Percentiles rank a stretch among this genome's conserved stretches.
Conservation (phyloP, 2,888 invertebrate genomes). For the Beris chalybata region DNA sequence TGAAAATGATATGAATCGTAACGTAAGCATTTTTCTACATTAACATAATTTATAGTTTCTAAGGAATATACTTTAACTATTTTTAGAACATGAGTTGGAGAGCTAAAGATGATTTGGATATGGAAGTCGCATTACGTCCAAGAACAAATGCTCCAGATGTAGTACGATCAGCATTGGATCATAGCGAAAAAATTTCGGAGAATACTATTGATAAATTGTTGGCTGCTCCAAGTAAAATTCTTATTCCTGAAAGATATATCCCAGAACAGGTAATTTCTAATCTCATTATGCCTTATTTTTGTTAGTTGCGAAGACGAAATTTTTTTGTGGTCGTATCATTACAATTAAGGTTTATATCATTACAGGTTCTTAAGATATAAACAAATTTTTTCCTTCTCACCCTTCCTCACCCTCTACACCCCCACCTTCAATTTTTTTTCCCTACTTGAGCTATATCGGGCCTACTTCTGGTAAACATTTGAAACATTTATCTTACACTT, state of each 20-base stretch:
- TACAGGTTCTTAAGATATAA: no score
- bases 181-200: slow-evolving; percentile 59
- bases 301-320: no score
- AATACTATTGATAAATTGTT: slow-evolving; percentile 84
- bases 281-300: neutral
- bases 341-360: no score
- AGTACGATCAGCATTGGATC: slow-evolving; percentile 76
- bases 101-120: slow-evolving; percentile 81
- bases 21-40: slow-evolving; percentile 46
- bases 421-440: no score
- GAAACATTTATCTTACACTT: no score
- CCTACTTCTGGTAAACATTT: no score
- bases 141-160: slow-evolving; percentile 82
- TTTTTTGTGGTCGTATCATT: no score
- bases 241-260: slow-evolving; percentile 89
- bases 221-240: slow-evolving; percentile 85
- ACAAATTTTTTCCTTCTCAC: no score
- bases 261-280: slow-evolving; percentile 72
- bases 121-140: slow-evolving; percentile 80
- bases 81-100: slow-evolving; percentile 60
- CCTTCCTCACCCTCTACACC: no score
- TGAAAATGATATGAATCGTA: slow-evolving; percentile 57
- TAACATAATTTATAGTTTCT: neutral
- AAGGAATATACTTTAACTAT: neutral
- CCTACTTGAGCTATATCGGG: no score